Evolutionary conservation across 2,797 vertebrate species (phyloP).

Genomic region (Glyptemys insculpta): DNA sequence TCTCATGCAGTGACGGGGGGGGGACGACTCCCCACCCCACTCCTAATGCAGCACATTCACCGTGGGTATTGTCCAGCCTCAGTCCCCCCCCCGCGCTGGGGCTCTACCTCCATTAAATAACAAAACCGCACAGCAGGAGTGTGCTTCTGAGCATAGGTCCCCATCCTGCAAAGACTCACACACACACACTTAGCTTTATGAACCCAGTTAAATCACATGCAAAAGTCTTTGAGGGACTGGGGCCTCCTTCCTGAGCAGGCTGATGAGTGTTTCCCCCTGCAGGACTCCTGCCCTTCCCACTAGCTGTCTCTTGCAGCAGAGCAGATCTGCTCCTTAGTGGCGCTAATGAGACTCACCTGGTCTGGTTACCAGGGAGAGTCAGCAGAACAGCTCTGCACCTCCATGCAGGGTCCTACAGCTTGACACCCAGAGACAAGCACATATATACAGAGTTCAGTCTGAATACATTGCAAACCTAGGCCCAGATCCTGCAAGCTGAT

Average conservation of each 20-base stretch:
- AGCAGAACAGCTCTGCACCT: not conserved
- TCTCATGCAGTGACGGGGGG: not conserved
- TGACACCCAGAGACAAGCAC: not conserved
- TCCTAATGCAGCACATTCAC: not conserved
- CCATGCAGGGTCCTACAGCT: not conserved
- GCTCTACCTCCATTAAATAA: not conserved
- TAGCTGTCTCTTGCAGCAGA: not conserved
- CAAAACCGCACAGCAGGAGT: not conserved
- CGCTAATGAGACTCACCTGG: not conserved
- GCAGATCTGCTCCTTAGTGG: not conserved
- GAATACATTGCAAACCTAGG: not conserved
- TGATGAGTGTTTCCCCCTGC: not conserved
- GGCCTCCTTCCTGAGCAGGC: not conserved
- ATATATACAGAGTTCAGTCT: not conserved
- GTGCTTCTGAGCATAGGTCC: not conserved
- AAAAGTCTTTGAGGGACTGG: not conserved
- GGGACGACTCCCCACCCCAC: not conserved
- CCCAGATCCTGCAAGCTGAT: not conserved
- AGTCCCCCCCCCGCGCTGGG: rapidly evolving
- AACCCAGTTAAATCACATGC: not conserved
- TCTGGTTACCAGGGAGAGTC: not conserved
- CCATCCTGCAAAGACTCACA: not conserved
- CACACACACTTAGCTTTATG: not conserved
- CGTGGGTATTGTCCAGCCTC: not conserved
- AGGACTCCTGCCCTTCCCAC: not conserved